These are phyloP conservation scores for Hiodon tergisus DNA, from an alignment of 2,113 vertebrate species.

Conservation along the genomic window DNA sequence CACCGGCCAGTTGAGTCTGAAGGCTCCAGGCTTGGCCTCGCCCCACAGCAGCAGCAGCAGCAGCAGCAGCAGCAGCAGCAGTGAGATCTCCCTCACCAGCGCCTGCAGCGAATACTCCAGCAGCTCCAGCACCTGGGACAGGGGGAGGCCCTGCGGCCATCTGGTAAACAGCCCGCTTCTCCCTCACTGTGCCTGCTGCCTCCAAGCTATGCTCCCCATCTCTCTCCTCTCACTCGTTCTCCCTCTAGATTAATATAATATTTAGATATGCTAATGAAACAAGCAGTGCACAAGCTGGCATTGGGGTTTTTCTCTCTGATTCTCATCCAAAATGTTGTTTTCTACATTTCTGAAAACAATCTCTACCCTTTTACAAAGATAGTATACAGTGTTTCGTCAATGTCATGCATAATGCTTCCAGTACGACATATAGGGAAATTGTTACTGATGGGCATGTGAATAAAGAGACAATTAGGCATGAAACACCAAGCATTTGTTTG, in stretches of 20 bases:
- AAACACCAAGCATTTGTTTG: no score
- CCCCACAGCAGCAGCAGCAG: slow-evolving; percentile 35
- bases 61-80: slow-evolving; percentile 80
- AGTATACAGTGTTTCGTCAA: neutral
- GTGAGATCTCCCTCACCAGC: slow-evolving; percentile 83
- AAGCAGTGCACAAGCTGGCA: no score
- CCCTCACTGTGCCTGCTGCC: neutral
- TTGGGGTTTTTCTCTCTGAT: neutral
- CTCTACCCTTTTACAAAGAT: neutral
- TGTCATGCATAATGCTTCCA: neutral
- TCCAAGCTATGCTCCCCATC: neutral
- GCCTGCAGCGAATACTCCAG: slow-evolving; percentile 90
- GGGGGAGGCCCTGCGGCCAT: slow-evolving; percentile 70
- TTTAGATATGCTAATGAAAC: neutral
- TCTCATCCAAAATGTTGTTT: neutral
- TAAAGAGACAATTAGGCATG: no score
- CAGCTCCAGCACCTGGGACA: slow-evolving; percentile 81
- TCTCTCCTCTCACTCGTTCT: neutral
- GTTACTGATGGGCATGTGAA: no score
- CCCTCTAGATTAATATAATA: neutral
- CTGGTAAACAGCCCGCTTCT: slow-evolving; percentile 34
- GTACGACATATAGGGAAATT: neutral
- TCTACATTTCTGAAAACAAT: neutral
- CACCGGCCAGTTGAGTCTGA: slow-evolving; percentile 58
- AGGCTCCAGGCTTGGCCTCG: slow-evolving; percentile 57